Evolutionary conservation across 2,113 vertebrate genomes (phyloP), one percentile per base, ranked within the genome.

Genomic region (Puffinus mauretanicus): DNA sequence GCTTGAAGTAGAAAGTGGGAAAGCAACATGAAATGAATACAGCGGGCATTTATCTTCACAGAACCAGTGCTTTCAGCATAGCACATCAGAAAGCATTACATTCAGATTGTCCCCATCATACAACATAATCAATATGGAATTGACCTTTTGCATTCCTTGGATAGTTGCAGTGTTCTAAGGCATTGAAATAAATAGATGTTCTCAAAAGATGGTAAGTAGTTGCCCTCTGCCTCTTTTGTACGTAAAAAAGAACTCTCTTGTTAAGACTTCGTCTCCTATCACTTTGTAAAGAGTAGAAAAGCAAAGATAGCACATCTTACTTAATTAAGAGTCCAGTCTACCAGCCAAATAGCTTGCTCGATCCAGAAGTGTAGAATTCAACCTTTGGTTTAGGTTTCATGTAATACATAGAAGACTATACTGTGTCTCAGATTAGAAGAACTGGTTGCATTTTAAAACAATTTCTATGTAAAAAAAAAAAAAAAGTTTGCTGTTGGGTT

Each of bases 141-240:
- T 91, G 92, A 96, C 92, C 82, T 96, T 94, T 93, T 46, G 61
- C 19, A 40, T 94, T 81, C 36, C 75, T 82, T 27, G 57, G 15
- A 79, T 17, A 10, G 25, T 60, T 69, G n/a, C 29, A 20, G 20
- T 38, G 62, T 65, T 91, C 49, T 69, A 55, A 93, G 62, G 22
- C 49, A 72, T 2, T 10, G 30, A 76, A 87, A 61, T 40, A 86
- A 91, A 94, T 4, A 89, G n/a, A 30, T 54, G 52, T 18, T n/a
- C 34, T 69, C 40, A 76, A 73, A 96, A 91, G 18, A 65, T 20
- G 24, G 57, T 55, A 84, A 75, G 66, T 82, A 58, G 13, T 57
- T 91, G 65, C 36, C 65, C 73, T 95, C 81, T 89, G 42, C 55
- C 42, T 82, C 61, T 87, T 79, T 47, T 69, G 42, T 10, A 71